phyloP scores from a whole-genome alignment of 2,113 vertebrate genomes.

The Nothobranchius furzeri region DNA sequence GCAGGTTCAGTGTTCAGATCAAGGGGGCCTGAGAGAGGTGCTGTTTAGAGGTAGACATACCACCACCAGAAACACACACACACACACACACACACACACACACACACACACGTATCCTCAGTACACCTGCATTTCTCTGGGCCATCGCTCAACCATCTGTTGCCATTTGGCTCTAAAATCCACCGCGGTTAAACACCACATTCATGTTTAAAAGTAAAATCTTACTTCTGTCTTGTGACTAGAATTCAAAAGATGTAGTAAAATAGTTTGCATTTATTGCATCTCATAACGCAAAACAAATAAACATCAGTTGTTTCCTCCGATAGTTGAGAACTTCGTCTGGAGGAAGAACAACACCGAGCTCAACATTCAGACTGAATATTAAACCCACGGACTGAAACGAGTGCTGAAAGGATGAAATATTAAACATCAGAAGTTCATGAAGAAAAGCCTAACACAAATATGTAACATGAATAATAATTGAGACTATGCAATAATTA shows the following conservation, averaged over 20 bases:
- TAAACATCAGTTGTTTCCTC: background rate
- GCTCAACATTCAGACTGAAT: background rate
- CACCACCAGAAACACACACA: slow-evolving; percentile 46
- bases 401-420: background rate
- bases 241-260: background rate
- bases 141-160: slow-evolving; percentile 60
- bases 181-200: background rate
- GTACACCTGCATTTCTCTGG: slow-evolving; percentile 43
- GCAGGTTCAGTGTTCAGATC: slow-evolving; percentile 77
- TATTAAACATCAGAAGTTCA: background rate
- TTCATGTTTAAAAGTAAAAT: slow-evolving; percentile 6
- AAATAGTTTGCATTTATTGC: no score
- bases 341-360: background rate
- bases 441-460: no score
- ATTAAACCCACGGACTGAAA: background rate
- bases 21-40: slow-evolving; percentile 76
- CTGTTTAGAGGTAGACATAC: slow-evolving; percentile 69
- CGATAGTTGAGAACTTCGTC: background rate
- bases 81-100: slow-evolving; percentile 11
- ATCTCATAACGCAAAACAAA: background rate
- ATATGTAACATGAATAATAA: no score
- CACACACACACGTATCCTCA: slow-evolving; percentile 11
- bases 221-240: background rate
- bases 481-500: no score
- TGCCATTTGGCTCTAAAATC: slow-evolving; percentile 33